Percentiles rank a stretch among this genome's conserved stretches.
These are phyloP conservation scores for Piezodorus guildinii DNA, from an alignment of 1,140 invertebrate genomes.

Conservation along the genomic window DNA sequence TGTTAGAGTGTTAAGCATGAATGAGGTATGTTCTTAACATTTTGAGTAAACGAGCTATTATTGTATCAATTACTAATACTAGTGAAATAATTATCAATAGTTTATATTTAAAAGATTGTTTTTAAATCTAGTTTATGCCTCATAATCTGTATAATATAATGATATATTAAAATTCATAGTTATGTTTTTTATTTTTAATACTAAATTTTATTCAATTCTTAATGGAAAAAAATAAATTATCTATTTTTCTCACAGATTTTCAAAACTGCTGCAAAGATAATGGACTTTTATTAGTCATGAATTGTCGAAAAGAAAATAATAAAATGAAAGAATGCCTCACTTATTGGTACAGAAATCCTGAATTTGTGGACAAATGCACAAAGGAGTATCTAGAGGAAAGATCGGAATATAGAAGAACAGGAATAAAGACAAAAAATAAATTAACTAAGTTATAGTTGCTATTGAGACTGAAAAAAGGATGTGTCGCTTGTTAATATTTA, in stretches of 20 bases:
- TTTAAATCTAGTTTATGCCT: too few relatives aligned
- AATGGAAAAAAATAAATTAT: not conserved
- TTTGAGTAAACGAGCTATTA: too few relatives aligned
- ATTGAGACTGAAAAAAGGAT: too few relatives aligned
- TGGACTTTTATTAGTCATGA: conserved; percentile 53
- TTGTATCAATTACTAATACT: too few relatives aligned
- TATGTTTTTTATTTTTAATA: not conserved
- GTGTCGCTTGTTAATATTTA: too few relatives aligned
- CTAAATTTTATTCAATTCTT: not conserved
- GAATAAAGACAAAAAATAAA: conserved; percentile 36
- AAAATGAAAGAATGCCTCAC: conserved; percentile 54
- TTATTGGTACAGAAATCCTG: conserved; percentile 63
- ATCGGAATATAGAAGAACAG: conserved; percentile 66
- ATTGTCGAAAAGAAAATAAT: conserved; percentile 59
- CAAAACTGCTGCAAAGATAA: conserved; percentile 60
- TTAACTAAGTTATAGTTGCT: too few relatives aligned
- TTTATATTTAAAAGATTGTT: too few relatives aligned
- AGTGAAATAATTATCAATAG: too few relatives aligned
- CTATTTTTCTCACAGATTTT: conserved; percentile 43
- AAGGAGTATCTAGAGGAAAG: conserved; percentile 71
- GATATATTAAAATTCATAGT: not conserved
- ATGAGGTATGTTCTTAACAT: too few relatives aligned
- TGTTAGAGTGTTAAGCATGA: too few relatives aligned
- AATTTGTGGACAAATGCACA: conserved; percentile 58
- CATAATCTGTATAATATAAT: too few relatives aligned